Percentiles rank a stretch among this genome's conserved stretches.
phyloP scores from a whole-genome alignment of 1,140 invertebrate species.

The Camponotus pennsylvanicus region DNA sequence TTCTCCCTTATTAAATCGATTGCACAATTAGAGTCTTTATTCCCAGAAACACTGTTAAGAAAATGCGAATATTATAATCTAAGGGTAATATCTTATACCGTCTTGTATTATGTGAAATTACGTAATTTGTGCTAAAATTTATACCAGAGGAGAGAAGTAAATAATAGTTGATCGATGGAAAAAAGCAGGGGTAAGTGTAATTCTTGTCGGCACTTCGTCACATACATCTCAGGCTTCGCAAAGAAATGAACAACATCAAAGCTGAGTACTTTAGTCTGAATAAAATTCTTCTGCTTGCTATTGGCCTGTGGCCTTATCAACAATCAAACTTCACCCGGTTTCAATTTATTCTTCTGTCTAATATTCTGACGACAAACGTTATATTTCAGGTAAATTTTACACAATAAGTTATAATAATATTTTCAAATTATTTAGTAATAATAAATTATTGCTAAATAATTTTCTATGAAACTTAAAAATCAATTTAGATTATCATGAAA shows the following conservation, averaged over 20 bases:
- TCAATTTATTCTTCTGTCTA: not conserved
- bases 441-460: no score
- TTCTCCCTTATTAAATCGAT: not conserved
- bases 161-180: not conserved
- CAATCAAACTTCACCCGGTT: not conserved
- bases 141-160: no score
- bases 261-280: not conserved
- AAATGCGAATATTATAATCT: no score
- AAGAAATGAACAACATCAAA: not conserved
- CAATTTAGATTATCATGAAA: no score
- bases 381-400: conserved; percentile 16
- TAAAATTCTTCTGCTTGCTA: conserved; percentile 1
- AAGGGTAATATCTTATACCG: no score
- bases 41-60: no score
- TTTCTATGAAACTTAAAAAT: no score
- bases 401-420: not conserved
- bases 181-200: not conserved
- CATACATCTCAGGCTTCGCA: not conserved
- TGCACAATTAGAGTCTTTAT: no score
- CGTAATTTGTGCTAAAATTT: no score
- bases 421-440: no score
- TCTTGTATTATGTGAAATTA: no score
- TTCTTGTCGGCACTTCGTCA: not conserved
- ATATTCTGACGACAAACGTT: not conserved
- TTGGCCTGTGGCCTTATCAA: not conserved